These are phyloP conservation scores for Argyrosomus regius DNA, from an alignment of 2,797 vertebrate species.

Conservation along the genomic window DNA sequence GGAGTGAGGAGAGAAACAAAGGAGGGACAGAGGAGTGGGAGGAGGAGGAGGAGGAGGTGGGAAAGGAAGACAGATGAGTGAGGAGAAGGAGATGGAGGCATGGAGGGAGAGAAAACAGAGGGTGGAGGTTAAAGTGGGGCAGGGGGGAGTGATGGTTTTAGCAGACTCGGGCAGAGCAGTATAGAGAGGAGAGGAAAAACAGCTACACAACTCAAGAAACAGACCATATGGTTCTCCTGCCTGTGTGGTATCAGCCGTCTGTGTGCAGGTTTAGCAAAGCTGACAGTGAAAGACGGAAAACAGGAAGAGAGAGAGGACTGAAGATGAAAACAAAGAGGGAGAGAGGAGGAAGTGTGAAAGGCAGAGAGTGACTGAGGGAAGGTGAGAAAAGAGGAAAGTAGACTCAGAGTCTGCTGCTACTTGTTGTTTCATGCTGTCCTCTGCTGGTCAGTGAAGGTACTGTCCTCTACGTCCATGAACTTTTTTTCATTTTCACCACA, in stretches of 20 bases:
- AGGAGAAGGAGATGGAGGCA: slow-evolving; percentile 11
- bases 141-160: slow-evolving; percentile 78
- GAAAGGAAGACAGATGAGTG: slow-evolving; percentile 16
- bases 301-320: not conserved
- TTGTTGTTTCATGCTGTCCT: slow-evolving; percentile 58
- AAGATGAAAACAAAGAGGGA: slow-evolving; percentile 13
- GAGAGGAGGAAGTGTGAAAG: not conserved
- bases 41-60: slow-evolving; percentile 25
- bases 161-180: slow-evolving; percentile 61
- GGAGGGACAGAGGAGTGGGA: not conserved
- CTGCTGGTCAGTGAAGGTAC: slow-evolving; percentile 61
- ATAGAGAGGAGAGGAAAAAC: slow-evolving; percentile 62
- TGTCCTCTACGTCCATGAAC: accelerated
- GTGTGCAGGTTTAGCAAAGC: slow-evolving; percentile 32
- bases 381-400: not conserved
- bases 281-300: slow-evolving; percentile 25
- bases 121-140: slow-evolving; percentile 35
- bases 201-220: slow-evolving; percentile 36
- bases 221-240: slow-evolving; percentile 28
- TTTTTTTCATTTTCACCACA: slow-evolving; percentile 41
- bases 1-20: slow-evolving; percentile 11
- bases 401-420: not conserved
- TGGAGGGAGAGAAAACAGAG: slow-evolving; percentile 44
- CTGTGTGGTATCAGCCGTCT: slow-evolving; percentile 43
- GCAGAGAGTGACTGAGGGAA: not conserved